phyloP scores from a whole-genome alignment of 2,888 invertebrate species.

The Rhogogaster chlorosoma region DNA sequence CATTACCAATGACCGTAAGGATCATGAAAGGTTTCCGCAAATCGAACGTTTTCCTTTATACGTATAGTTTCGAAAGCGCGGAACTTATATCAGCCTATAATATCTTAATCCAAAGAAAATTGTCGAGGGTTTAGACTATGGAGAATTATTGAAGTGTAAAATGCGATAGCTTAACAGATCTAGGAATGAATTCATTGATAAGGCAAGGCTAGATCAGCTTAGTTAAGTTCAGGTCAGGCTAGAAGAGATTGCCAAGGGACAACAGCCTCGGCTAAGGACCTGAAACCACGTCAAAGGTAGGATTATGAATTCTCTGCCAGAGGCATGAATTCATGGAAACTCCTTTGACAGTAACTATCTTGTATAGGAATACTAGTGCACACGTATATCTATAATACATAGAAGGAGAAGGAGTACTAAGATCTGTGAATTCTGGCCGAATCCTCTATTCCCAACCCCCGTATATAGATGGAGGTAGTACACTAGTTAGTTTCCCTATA shows the following conservation, averaged over 20 bases:
- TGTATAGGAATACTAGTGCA: background rate
- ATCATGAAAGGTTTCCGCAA: background rate
- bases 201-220: constrained; percentile 6
- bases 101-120: too few species aligned
- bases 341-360: constrained; percentile 55
- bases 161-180: background rate
- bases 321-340: constrained; percentile 59
- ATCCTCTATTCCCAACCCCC: constrained; percentile 16
- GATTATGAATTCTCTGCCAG: constrained; percentile 62
- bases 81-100: too few species aligned
- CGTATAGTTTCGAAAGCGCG: background rate
- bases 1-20: background rate
- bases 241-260: constrained; percentile 24
- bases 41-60: background rate
- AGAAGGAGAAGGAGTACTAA: constrained; percentile 4
- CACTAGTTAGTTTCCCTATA: constrained; percentile 4
- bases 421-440: constrained; percentile 44
- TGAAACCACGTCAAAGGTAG: constrained; percentile 63
- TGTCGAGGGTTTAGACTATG: background rate
- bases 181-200: constrained; percentile 2
- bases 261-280: constrained; percentile 44
- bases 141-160: background rate
- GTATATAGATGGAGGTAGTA: background rate
- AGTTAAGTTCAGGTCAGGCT: constrained; percentile 1
- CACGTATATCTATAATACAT: background rate